Evolutionary conservation across 2,113 vertebrate genomes (phyloP).

Genomic region (Echinops telfairi): DNA sequence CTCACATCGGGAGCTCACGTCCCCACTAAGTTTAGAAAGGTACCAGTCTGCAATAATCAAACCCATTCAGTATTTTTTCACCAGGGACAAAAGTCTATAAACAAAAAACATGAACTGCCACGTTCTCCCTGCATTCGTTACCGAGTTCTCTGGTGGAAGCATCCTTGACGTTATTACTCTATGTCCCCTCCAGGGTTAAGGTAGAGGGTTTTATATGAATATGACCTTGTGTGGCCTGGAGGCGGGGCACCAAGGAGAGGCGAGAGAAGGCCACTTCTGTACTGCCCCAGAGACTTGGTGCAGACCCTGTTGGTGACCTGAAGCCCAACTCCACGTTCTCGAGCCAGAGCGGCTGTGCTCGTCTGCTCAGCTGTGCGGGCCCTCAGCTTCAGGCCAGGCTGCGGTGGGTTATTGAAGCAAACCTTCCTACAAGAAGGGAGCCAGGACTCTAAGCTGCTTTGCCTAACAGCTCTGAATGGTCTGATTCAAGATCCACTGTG

Average conservation of each 20-base stretch:
- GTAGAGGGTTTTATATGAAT: conserved; percentile 19
- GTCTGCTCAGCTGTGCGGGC: conserved; percentile 59
- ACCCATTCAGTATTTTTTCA: background rate
- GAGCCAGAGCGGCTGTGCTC: conserved; percentile 64
- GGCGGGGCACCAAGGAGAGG: conserved; percentile 49
- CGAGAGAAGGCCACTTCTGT: conserved; percentile 76
- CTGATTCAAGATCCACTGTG: background rate
- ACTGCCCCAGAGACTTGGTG: conserved; percentile 75
- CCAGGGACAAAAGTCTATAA: conserved; percentile 61
- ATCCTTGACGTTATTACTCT: background rate
- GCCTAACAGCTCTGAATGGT: background rate
- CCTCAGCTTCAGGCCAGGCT: background rate
- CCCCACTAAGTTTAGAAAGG: background rate
- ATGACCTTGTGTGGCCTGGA: conserved; percentile 47
- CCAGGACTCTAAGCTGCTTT: background rate
- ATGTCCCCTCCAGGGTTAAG: background rate
- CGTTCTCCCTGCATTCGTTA: background rate
- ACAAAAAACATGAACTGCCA: background rate
- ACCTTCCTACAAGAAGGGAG: background rate
- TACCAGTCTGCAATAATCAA: background rate
- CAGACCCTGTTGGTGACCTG: conserved; percentile 72
- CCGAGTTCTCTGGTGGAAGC: conserved; percentile 17
- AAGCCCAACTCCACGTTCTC: conserved; percentile 79
- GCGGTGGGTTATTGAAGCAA: background rate
- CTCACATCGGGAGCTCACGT: background rate